Evolutionary conservation across 1,140 invertebrate species (phyloP).

Genomic region (Euwallacea fornicatus): DNA sequence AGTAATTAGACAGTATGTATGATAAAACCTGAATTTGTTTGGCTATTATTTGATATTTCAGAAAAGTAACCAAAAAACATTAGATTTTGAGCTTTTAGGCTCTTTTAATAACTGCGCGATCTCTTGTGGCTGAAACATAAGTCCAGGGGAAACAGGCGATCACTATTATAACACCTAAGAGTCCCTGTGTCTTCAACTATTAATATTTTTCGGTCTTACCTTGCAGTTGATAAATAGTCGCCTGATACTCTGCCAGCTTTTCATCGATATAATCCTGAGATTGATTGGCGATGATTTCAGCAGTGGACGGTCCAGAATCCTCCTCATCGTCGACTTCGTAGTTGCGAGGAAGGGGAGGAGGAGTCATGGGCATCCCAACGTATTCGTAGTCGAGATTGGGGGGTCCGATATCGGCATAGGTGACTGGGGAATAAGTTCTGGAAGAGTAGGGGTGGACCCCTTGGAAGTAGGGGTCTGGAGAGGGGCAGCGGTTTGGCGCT

Average conservation of each 20-base stretch:
- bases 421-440: slow-evolving; percentile 64
- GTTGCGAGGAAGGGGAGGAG: slow-evolving; percentile 58
- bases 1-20: too few relatives aligned
- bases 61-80: too few relatives aligned
- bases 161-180: too few relatives aligned
- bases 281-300: slow-evolving; percentile 89
- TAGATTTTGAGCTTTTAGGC: too few relatives aligned
- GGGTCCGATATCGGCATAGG: slow-evolving; percentile 65
- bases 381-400: slow-evolving; percentile 61
- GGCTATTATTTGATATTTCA: too few relatives aligned
- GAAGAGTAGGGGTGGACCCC: slow-evolving; percentile 56
- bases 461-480: slow-evolving; percentile 47
- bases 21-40: too few relatives aligned
- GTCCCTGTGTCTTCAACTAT: too few relatives aligned
- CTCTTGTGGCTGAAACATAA: too few relatives aligned
- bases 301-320: slow-evolving; percentile 76
- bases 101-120: too few relatives aligned
- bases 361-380: slow-evolving; percentile 68
- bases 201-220: slow-evolving; percentile 58
- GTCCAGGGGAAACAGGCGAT: too few relatives aligned
- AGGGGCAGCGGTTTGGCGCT: slow-evolving; percentile 44
- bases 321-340: slow-evolving; percentile 61
- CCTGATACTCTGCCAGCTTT: slow-evolving; percentile 89
- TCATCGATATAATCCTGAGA: slow-evolving; percentile 94
- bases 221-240: slow-evolving; percentile 86